Evolutionary conservation across 2,113 vertebrate genomes (phyloP).

Genomic region (Gorsachius goisagi): DNA sequence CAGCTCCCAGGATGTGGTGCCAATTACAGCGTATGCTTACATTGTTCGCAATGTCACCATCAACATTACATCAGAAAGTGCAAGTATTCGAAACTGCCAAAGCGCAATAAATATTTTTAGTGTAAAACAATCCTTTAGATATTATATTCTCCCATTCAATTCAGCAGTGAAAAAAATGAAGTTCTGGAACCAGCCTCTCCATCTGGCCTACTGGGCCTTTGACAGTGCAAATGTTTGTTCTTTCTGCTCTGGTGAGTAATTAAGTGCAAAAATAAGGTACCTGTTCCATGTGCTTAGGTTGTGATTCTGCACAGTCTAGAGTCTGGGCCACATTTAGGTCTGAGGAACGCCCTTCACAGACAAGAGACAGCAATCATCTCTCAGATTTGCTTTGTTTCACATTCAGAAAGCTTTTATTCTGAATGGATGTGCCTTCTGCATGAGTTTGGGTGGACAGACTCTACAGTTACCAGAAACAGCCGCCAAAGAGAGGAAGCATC

Average conservation of each 20-base stretch:
- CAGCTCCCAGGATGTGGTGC: background rate
- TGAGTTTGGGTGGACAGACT: background rate
- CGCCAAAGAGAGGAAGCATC: background rate
- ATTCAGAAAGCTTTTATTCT: background rate
- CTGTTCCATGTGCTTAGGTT: background rate
- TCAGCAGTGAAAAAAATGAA: background rate
- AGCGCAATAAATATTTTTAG: background rate
- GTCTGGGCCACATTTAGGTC: background rate
- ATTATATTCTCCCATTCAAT: background rate
- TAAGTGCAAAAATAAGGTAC: background rate
- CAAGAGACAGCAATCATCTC: background rate
- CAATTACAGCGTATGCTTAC: background rate
- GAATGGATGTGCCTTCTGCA: background rate
- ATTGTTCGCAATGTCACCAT: background rate
- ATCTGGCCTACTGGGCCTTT: background rate
- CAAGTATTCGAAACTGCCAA: background rate
- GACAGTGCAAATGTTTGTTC: background rate
- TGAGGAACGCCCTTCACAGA: background rate
- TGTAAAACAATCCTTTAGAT: background rate
- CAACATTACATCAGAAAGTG: background rate
- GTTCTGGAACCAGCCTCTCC: background rate
- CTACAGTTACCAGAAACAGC: background rate
- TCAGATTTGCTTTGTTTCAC: background rate
- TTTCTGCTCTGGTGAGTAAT: background rate
- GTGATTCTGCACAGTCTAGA: background rate